Base-by-base conservation (phyloP, 2,797 vertebrate species). In the Chelidonichthys spinosus region DNA sequence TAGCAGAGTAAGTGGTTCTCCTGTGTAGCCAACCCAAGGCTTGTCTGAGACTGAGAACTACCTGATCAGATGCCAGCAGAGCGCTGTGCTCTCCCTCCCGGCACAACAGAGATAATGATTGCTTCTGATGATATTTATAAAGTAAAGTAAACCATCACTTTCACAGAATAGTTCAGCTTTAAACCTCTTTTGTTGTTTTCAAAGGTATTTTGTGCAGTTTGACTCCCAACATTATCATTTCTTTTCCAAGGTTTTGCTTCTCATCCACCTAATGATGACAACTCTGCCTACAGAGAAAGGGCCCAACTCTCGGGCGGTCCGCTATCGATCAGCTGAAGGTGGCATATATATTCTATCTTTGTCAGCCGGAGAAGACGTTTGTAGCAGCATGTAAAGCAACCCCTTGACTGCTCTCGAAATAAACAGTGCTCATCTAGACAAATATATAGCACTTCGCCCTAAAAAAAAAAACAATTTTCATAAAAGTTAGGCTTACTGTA, bases 311-410 rank as follows among this genome's bases (percentile, higher is more conserved):
- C 79, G 73, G 81, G 79, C 82, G 87, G 72, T 84, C 67, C 62
- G 7, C 73, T 74, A 91, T 93, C 66, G 79, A 90, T 92, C 89
- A 92, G 70, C 73, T 55, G 52, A 78, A 76, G 74, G 77, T 53
- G 2, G 67, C 60, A 74, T 42, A 6, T 11, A 63, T 76, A 75
- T 85, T 84, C 63, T 68, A 11, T 86, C 73, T 88, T 69, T 84
- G 81, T 87, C 81, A 25, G 60, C 73, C 15, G 60, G 42, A 84
- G 66, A 71, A 85, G 69, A 77, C 75, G 60, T 81, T 83, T 77
- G 56, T 78, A 83, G 76, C 67, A 62, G 58, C 63, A 73, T 82
- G 74, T 74, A 65, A 82, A 79, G 49, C 56, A 78, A 67, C 36
- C 43, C 25, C 50, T 33, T 47, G 52, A 44, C 10, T 32, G 44